Conservation (phyloP, 2,113 vertebrate genomes). For the Hippocampus mohnikei region DNA sequence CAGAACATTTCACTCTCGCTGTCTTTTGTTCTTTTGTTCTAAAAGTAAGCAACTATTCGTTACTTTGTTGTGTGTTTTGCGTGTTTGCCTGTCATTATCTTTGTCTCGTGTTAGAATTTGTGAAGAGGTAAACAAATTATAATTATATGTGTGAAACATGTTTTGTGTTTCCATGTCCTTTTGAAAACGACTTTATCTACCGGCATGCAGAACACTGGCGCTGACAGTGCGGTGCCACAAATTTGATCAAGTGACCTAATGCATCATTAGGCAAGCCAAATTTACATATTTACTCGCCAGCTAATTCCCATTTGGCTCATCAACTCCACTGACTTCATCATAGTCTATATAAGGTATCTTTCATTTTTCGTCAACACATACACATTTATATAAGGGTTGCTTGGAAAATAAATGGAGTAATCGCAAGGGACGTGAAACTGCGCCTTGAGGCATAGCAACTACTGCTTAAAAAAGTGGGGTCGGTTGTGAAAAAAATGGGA, state of each 20-base stretch:
- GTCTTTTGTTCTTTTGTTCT: too few species aligned
- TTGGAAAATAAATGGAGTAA: constrained; percentile 40
- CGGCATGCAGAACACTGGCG: not conserved
- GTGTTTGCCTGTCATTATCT: too few species aligned
- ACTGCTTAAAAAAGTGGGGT: not conserved
- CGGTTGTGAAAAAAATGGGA: constrained; percentile 30
- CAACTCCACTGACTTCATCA: not conserved
- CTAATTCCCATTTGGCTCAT: constrained; percentile 25
- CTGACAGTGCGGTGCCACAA: not conserved
- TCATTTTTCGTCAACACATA: constrained; percentile 18
- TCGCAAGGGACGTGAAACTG: constrained; percentile 27
- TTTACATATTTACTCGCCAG: constrained; percentile 20
- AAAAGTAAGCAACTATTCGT: too few species aligned
- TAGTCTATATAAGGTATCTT: constrained; percentile 9
- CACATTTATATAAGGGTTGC: constrained; percentile 30
- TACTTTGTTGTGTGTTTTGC: too few species aligned
- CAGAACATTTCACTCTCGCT: too few species aligned
- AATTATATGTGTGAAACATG: not conserved
- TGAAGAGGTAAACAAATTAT: too few species aligned
- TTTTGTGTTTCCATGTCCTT: not conserved
- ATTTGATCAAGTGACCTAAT: constrained; percentile 3
- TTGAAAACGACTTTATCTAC: constrained; percentile 6
- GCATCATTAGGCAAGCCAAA: not conserved
- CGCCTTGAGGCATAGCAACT: not conserved
- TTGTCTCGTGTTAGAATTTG: too few species aligned